Conservation (phyloP, 2,113 vertebrate genomes). For the Formicarius rufipectus region DNA sequence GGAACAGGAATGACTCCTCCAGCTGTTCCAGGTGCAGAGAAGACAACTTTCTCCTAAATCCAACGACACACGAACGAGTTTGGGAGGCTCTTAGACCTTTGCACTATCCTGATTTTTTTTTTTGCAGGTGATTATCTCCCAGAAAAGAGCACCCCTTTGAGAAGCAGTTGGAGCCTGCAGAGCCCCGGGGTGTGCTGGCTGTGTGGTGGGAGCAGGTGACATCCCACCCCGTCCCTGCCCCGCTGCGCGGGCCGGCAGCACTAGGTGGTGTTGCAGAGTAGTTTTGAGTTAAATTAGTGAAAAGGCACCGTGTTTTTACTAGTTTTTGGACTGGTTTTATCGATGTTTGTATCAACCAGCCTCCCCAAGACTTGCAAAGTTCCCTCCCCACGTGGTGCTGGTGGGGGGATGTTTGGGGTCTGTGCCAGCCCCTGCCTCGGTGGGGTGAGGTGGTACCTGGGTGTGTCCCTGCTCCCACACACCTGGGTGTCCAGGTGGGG, state of each 20-base stretch:
- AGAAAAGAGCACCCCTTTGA: not conserved
- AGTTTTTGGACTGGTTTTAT: not conserved
- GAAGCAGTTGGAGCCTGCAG: too few species aligned
- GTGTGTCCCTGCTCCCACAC: rapidly evolving
- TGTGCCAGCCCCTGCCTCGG: rapidly evolving
- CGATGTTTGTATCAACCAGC: not conserved
- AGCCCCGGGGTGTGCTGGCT: rapidly evolving
- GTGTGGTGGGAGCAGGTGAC: not conserved
- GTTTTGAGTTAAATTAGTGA: not conserved
- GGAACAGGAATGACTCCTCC: not conserved
- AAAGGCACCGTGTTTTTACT: not conserved
- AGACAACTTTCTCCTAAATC: not conserved
- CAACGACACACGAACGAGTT: rapidly evolving
- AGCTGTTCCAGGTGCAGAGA: not conserved
- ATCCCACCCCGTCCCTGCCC: rapidly evolving
- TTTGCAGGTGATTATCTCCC: not conserved
- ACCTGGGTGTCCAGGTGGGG: rapidly evolving
- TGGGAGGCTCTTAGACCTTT: not conserved
- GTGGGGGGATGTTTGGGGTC: rapidly evolving
- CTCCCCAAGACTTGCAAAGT: not conserved
- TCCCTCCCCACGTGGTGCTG: rapidly evolving
- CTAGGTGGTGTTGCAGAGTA: conserved; percentile 19
- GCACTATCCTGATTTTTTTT: too few species aligned
- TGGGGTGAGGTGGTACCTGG: rapidly evolving
- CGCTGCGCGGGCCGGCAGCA: not conserved